Evolutionary conservation across 2,888 invertebrate species (phyloP), one percentile per base, ranked within the genome.

Genomic region (Dexiosoma caninum): DNA sequence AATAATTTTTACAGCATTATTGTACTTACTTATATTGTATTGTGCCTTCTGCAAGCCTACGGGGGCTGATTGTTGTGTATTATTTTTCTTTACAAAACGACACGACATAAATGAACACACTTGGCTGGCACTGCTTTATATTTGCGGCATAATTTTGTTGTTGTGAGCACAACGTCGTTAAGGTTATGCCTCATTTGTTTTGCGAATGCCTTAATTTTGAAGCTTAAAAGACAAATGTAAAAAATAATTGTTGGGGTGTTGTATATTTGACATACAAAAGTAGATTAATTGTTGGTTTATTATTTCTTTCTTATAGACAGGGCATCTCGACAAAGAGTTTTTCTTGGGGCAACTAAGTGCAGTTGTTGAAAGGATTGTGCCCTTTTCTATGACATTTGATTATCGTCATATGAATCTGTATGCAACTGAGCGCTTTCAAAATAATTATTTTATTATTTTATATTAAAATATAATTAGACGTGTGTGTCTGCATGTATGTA

Each of bases 161-260:
- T 51, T 62, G 42, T 57, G 44, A 23, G 42, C 57, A 37, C 32
- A 46, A 66, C 42, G 53, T 60, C 35, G 46, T 69, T 69, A 60
- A 76, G 76, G 76, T 76, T 76, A 69, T 76, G 69, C 60, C 76
- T 76, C 69, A 76, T 74, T 74, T 74, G 74, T 66, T 74, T 37
- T 40, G 57, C 32, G 66, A 66, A 74, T 66, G 66, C 55, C 64
- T 66, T 74, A 57, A 74, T 74, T 74, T 74, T 57, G 57, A 66
- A 40, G 66, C 46, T 66, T 66, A 37, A 19, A 57, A 59, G 37
- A 49, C 64, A 66, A 57, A 55, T 49, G 59, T 37, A 60, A 46
- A 74, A 49, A 66, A 74, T 57, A 57, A 46, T 57, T 66, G 55
- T 57, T 66, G 46, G 74, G 66, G 74, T 66, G 74, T 66, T 57